Conservation (phyloP, 2,113 vertebrate species). For the Ivindomyrus marchei region DNA sequence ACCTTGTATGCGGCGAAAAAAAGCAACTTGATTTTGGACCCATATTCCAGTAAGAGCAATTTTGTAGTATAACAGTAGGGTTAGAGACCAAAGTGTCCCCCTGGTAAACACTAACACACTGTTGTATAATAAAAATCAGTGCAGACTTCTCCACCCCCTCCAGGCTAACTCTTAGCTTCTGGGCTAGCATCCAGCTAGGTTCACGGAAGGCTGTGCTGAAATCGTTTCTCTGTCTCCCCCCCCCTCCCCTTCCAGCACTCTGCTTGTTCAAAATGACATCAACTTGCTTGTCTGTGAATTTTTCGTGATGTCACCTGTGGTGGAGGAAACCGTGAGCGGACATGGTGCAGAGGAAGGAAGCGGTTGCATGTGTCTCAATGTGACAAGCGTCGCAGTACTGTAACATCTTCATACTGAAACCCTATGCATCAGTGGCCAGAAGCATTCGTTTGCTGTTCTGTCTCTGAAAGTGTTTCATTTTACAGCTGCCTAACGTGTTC, state of each 20-base stretch:
- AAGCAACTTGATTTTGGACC: neutral
- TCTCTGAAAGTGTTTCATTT: neutral
- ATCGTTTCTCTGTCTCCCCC: neutral
- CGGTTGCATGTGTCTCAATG: neutral
- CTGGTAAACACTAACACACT: neutral
- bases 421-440: neutral
- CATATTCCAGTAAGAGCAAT: neutral
- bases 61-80: neutral
- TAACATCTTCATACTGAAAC: neutral
- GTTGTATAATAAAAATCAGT: neutral
- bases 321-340: neutral
- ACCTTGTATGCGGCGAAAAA: neutral
- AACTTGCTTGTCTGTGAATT: neutral
- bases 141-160: neutral
- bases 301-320: neutral
- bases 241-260: neutral
- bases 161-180: neutral
- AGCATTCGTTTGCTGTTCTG: neutral
- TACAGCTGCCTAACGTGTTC: neutral
- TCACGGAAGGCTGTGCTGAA: neutral
- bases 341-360: neutral
- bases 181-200: neutral
- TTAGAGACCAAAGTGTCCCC: neutral
- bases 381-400: neutral
- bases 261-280: neutral